phyloP scores from a whole-genome alignment of 2,888 invertebrate genomes.

The Sicus ferrugineus region DNA sequence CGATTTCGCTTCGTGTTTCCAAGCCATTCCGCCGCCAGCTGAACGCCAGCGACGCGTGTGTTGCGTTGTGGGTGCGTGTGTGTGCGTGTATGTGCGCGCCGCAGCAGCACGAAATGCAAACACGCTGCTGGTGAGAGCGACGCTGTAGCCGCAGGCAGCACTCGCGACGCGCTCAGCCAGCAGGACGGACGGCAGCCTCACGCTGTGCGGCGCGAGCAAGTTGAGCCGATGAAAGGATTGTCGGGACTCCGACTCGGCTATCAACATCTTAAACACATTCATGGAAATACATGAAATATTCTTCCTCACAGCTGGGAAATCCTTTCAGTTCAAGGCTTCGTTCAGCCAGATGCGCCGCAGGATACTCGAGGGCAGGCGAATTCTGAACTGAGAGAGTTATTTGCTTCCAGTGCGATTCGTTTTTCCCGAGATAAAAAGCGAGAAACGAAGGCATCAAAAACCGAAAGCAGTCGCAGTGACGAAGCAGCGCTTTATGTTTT shows the following conservation, averaged over 20 bases:
- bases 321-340: not conserved
- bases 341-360: not conserved
- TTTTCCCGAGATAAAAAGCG: too few species aligned
- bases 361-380: too few species aligned
- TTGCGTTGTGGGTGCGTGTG: not conserved
- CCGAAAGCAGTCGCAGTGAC: too few species aligned
- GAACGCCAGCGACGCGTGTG: not conserved
- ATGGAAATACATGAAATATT: too few species aligned
- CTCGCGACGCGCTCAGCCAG: constrained; percentile 14
- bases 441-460: too few species aligned
- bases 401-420: too few species aligned
- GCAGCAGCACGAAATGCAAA: constrained; percentile 18
- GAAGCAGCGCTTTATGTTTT: not conserved
- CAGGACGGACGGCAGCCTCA: not conserved
- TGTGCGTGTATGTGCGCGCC: not conserved
- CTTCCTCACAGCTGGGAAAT: too few species aligned
- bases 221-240: not conserved
- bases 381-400: too few species aligned
- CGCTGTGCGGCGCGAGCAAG: not conserved
- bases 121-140: constrained; percentile 24
- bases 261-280: too few species aligned
- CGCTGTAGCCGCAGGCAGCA: constrained; percentile 39
- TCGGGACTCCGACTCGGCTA: not conserved
- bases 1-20: not conserved
- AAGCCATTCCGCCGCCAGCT: not conserved